Evolutionary conservation across 2,888 invertebrate species (phyloP).

Genomic region (Ochlodes sylvanus): DNA sequence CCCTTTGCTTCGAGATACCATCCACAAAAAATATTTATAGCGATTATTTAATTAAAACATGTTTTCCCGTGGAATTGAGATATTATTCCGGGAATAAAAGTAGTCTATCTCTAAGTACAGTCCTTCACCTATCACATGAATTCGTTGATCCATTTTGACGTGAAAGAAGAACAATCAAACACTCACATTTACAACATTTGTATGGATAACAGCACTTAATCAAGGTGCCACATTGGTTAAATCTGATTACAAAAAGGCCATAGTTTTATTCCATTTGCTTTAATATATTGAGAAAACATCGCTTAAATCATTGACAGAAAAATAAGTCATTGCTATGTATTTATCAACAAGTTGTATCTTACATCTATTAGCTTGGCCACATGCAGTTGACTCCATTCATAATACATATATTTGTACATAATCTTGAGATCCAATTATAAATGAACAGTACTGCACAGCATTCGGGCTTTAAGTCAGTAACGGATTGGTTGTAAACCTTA

Average conservation of each 20-base stretch:
- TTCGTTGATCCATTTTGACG: no score
- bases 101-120: no score
- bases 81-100: no score
- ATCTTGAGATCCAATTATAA: conserved; percentile 68
- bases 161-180: no score
- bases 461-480: neutral
- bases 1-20: no score
- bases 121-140: no score
- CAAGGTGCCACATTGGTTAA: neutral
- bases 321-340: conserved; percentile 66
- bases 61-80: no score
- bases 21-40: no score
- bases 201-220: neutral
- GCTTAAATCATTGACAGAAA: conserved; percentile 60
- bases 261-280: conserved; percentile 57
- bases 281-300: conserved; percentile 61
- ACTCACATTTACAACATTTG: no score
- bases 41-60: no score
- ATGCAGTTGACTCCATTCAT: conserved; percentile 37
- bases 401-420: conserved; percentile 59
- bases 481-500: conserved; percentile 14
- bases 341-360: conserved; percentile 64
- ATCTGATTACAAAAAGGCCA: conserved; percentile 18
- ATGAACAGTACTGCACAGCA: conserved; percentile 44
- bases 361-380: conserved; percentile 65